phyloP scores from a whole-genome alignment of 2,797 vertebrate genomes.

The Heliangelus exortis region DNA sequence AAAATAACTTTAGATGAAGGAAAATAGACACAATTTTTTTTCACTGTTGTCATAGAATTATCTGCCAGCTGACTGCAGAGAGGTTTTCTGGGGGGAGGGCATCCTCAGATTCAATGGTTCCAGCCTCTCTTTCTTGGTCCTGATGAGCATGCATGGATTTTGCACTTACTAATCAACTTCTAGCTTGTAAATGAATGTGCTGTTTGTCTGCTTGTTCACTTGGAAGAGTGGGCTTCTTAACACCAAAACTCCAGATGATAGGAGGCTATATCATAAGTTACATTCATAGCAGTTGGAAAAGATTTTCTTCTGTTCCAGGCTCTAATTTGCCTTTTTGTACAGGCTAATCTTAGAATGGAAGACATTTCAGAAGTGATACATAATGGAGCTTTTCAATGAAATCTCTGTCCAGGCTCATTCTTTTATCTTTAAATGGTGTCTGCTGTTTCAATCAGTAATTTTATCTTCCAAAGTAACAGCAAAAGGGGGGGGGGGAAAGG shows the following conservation, averaged over 20 bases:
- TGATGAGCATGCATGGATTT: background rate
- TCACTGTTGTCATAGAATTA: constrained; percentile 34
- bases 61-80: constrained; percentile 42
- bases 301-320: constrained; percentile 37
- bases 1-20: constrained; percentile 49
- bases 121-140: background rate
- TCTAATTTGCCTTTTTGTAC: constrained; percentile 44
- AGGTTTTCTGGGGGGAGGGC: background rate
- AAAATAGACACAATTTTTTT: constrained; percentile 16
- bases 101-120: background rate
- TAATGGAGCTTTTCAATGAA: constrained; percentile 52
- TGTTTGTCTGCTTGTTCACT: background rate
- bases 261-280: background rate
- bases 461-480: constrained; percentile 3
- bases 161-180: constrained; percentile 32
- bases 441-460: constrained; percentile 30
- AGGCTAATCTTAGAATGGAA: constrained; percentile 27
- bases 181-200: constrained; percentile 2
- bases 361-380: background rate
- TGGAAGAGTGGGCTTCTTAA: constrained; percentile 2
- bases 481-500: background rate
- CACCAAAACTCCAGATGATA: background rate
- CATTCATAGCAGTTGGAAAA: background rate
- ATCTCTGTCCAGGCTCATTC: constrained; percentile 55
- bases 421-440: constrained; percentile 41